These are phyloP conservation scores for Anoplopoma fimbria DNA, from an alignment of 2,113 vertebrate genomes.

Conservation along the genomic window DNA sequence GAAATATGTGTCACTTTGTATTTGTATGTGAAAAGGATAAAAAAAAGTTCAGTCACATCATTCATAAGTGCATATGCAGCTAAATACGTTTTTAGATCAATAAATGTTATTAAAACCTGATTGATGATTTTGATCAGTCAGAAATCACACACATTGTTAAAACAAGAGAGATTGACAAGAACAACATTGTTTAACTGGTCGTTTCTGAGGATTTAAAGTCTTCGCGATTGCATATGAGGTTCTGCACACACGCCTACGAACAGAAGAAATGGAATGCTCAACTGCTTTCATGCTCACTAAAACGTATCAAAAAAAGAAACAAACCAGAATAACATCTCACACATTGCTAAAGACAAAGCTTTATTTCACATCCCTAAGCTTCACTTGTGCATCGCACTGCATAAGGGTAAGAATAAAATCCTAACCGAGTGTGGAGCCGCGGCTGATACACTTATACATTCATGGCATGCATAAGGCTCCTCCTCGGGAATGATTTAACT, in stretches of 20 bases:
- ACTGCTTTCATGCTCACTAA: slow-evolving; percentile 26
- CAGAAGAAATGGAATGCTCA: slow-evolving; percentile 50
- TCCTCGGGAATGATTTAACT: slow-evolving; percentile 66
- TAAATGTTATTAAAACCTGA: neutral
- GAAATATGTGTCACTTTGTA: neutral
- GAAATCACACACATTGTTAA: slow-evolving; percentile 20
- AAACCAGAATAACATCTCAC: slow-evolving; percentile 20
- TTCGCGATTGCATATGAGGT: slow-evolving; percentile 46
- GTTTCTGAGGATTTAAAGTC: slow-evolving; percentile 26
- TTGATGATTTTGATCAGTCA: slow-evolving; percentile 14
- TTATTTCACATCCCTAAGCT: slow-evolving; percentile 68
- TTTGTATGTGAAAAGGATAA: neutral
- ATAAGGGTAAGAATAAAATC: slow-evolving; percentile 29
- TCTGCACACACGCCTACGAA: slow-evolving; percentile 14
- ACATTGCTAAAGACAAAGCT: neutral
- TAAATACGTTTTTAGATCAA: neutral
- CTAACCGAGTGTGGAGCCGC: slow-evolving; percentile 27
- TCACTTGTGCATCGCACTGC: slow-evolving; percentile 53
- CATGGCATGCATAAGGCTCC: slow-evolving; percentile 68
- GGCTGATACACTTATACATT: slow-evolving; percentile 71
- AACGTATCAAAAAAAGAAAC: slow-evolving; percentile 11
- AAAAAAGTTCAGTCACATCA: slow-evolving; percentile 6
- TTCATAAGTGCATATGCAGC: slow-evolving; percentile 25
- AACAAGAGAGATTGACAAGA: slow-evolving; percentile 2
- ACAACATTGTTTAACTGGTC: neutral